A percentile compares a stretch with the other conserved stretches of the same genome.
Evolutionary conservation across 2,113 vertebrate genomes (phyloP).

Genomic region (Cyprinus carpio): DNA sequence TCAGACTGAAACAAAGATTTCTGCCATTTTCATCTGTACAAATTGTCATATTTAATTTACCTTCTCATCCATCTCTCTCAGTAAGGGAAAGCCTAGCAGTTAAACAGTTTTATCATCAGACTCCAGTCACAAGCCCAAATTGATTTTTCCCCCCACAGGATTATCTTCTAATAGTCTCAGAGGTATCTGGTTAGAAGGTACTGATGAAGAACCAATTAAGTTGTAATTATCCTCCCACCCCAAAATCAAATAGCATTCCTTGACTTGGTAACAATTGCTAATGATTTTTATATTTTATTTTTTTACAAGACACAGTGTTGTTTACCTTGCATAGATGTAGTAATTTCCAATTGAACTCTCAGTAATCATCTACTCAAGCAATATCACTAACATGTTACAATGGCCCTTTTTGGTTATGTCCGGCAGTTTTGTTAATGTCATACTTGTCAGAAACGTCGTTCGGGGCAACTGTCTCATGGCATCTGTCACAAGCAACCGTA

Average conservation of each 20-base stretch:
- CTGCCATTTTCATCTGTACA: neutral
- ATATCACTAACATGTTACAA: neutral
- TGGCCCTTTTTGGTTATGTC: neutral
- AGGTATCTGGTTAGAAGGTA: neutral
- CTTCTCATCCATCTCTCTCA: slow-evolving; percentile 10
- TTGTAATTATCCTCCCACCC: neutral
- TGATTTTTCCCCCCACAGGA: too few relatives aligned
- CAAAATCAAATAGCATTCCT: neutral
- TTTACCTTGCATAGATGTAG: neutral
- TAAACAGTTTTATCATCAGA: neutral
- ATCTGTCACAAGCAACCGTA: slow-evolving; percentile 20
- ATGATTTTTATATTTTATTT: neutral
- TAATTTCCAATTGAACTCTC: neutral
- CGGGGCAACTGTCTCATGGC: neutral
- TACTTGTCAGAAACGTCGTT: neutral
- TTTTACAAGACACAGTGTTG: neutral
- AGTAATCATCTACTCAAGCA: neutral
- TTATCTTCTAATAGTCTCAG: neutral
- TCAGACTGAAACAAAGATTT: neutral
- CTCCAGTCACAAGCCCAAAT: neutral
- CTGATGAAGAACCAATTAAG: neutral
- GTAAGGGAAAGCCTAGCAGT: neutral
- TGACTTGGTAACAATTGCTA: neutral
- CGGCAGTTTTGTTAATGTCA: slow-evolving; percentile 14
- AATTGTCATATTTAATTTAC: slow-evolving; percentile 17